Percentiles rank a stretch among this genome's conserved stretches.
phyloP scores from a whole-genome alignment of 64 coral and sea anemone species.

The Acropora tenuis region DNA sequence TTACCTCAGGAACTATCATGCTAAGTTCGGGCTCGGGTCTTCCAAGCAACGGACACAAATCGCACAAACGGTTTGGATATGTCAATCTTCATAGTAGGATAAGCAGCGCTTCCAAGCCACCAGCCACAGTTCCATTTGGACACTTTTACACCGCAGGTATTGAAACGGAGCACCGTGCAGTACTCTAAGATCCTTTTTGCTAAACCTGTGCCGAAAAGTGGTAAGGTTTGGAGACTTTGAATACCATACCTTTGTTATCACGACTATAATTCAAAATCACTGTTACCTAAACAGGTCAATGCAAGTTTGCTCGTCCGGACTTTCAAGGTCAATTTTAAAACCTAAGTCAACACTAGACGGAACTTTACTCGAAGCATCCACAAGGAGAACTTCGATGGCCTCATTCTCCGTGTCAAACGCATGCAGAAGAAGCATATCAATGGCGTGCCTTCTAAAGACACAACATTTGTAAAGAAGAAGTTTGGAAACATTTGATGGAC shows the following conservation, averaged over 20 bases:
- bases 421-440: constrained; percentile 59
- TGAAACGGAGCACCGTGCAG: constrained; percentile 43
- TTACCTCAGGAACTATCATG: constrained; percentile 48
- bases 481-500: not conserved
- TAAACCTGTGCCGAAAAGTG: constrained; percentile 50
- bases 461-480: constrained; percentile 20
- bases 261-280: not conserved
- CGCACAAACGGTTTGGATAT: constrained; percentile 57
- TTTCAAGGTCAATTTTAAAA: constrained; percentile 67
- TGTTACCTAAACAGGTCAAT: constrained; percentile 47
- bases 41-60: constrained; percentile 53
- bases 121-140: constrained; percentile 66
- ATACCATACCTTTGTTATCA: constrained; percentile 38
- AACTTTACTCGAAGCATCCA: constrained; percentile 53
- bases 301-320: constrained; percentile 36
- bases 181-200: constrained; percentile 48
- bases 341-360: constrained; percentile 31
- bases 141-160: constrained; percentile 61
- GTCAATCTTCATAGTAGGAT: constrained; percentile 56
- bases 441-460: constrained; percentile 50
- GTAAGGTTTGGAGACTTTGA: not conserved
- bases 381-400: constrained; percentile 53
- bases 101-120: constrained; percentile 47
- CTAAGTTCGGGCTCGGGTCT: constrained; percentile 43
- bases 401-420: constrained; percentile 38